A percentile compares a stretch with the other conserved stretches of the same genome.
Evolutionary conservation across 2,888 invertebrate species (phyloP).

Genomic region (Listrodromus nycthemerus): DNA sequence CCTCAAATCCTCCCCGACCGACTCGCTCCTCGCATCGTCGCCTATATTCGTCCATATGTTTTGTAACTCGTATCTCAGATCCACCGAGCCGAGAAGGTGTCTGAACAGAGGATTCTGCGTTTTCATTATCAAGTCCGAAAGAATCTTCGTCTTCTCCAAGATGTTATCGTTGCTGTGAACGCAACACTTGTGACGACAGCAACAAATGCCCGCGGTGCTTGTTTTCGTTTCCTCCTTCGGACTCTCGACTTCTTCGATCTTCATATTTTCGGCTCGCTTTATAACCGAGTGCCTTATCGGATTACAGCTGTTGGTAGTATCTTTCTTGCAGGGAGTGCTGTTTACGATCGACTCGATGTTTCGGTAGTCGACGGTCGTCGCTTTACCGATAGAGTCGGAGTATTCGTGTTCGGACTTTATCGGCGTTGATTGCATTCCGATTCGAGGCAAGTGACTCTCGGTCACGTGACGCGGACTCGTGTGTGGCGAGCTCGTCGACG

Average conservation of each 20-base stretch:
- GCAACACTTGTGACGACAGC: conserved; percentile 82
- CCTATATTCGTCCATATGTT: conserved; percentile 80
- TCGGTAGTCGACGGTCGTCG: conserved; percentile 80
- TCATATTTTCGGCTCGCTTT: conserved; percentile 79
- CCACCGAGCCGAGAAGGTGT: conserved; percentile 79
- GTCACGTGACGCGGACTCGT: conserved; percentile 75
- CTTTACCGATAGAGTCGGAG: conserved; percentile 67
- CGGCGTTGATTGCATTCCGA: conserved; percentile 83
- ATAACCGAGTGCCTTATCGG: conserved; percentile 81
- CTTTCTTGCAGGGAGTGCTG: conserved; percentile 79
- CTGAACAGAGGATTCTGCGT: conserved; percentile 81
- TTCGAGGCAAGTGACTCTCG: conserved; percentile 71
- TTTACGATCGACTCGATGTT: conserved; percentile 83
- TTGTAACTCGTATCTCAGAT: conserved; percentile 80
- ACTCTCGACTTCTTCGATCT: conserved; percentile 77
- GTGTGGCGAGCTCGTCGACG: conserved; percentile 71
- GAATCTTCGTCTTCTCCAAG: conserved; percentile 81
- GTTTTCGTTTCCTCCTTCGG: conserved; percentile 64
- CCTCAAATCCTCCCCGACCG: conserved; percentile 79
- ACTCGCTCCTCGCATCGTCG: conserved; percentile 68
- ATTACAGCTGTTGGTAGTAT: conserved; percentile 70
- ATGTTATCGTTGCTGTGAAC: conserved; percentile 80
- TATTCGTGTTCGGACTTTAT: conserved; percentile 79
- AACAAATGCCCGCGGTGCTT: conserved; percentile 73
- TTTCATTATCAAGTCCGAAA: conserved; percentile 82